phyloP scores from a whole-genome alignment of 2,113 vertebrate genomes.

The Lampris incognitus region DNA sequence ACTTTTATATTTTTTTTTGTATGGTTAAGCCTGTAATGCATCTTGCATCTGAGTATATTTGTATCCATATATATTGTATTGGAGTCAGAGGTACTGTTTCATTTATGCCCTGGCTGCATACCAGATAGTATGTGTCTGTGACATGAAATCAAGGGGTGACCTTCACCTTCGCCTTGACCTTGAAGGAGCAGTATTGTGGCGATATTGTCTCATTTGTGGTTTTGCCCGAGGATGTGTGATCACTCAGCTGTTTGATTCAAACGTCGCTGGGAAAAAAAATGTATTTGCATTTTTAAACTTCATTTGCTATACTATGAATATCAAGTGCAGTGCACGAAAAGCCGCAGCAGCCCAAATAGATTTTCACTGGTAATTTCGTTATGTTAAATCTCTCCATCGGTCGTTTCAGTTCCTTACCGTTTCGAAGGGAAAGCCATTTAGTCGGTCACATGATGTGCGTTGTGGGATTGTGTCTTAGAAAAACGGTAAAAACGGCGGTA shows the following conservation, averaged over 20 bases:
- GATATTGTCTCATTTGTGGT: too few species aligned
- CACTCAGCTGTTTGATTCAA: too few species aligned
- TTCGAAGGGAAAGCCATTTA: slow-evolving; percentile 49
- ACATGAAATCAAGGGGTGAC: too few species aligned
- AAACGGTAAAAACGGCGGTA: not conserved
- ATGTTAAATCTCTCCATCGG: slow-evolving; percentile 36
- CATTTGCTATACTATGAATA: too few species aligned
- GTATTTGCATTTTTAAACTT: too few species aligned
- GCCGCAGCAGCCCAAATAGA: slow-evolving; percentile 33
- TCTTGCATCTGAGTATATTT: slow-evolving; percentile 15
- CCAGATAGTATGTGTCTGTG: not conserved
- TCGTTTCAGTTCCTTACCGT: slow-evolving; percentile 21
- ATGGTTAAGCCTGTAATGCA: not conserved
- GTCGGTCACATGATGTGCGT: not conserved
- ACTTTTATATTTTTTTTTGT: not conserved
- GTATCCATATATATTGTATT: slow-evolving; percentile 1
- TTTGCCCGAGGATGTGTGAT: too few species aligned
- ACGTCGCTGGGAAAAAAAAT: too few species aligned
- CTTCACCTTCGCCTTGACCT: too few species aligned
- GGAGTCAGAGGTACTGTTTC: too few species aligned
- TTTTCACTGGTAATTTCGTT: slow-evolving; percentile 35
- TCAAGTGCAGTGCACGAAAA: not conserved
- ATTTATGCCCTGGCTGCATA: not conserved
- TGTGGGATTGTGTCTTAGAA: too few species aligned
- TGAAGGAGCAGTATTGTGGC: too few species aligned